Evolutionary conservation across 2,797 vertebrate species (phyloP), one percentile per base, ranked within the genome.

Genomic region (Nyctibius grandis): DNA sequence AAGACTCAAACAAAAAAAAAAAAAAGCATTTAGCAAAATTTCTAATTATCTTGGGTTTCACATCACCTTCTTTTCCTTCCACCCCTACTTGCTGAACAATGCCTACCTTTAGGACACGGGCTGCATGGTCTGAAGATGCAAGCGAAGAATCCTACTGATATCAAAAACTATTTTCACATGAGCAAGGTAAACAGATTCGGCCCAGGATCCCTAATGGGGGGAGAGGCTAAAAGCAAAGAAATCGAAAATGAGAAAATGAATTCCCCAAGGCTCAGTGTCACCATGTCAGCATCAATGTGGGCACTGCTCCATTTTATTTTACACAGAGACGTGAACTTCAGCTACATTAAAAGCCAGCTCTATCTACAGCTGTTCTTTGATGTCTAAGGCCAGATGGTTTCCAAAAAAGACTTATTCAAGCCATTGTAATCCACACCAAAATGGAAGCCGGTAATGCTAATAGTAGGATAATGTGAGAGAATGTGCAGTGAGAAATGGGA

Each of bases 291-390:
- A 82, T 65, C 93, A 87, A 9, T 36, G 68, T 40, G n/a, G 59
- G 53, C 61, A 75, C 65, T 5, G 60, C 82, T 75, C 57, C 16
- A 34, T 65, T 96, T 94, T 65, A 42, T 91, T 83, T 85, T 88
- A 68, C 25, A 82, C 51, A 47, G 47, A 21, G n/a, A 89, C 1
- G 9, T 77, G 83, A 75, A 95, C 94, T 80, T 89, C 5, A 18
- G 38, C 95, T 92, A 53, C 29, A 79, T 83, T 85, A 81, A 95
- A 95, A 95, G 74, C 16, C 73, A 92, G 56, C 8, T 78, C 68
- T 83, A 51, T 75, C 85, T 85, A 94, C 96, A 97, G 93, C 95
- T 96, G 93, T 68, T 95, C 93, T 95, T 92, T 96, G 94, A 96
- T 82, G 88, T 84, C 50, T 83, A 47, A 68, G 61, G 63, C 95